Base-by-base conservation (phyloP, 2,113 vertebrate species). In the Pristiophorus japonicus region DNA sequence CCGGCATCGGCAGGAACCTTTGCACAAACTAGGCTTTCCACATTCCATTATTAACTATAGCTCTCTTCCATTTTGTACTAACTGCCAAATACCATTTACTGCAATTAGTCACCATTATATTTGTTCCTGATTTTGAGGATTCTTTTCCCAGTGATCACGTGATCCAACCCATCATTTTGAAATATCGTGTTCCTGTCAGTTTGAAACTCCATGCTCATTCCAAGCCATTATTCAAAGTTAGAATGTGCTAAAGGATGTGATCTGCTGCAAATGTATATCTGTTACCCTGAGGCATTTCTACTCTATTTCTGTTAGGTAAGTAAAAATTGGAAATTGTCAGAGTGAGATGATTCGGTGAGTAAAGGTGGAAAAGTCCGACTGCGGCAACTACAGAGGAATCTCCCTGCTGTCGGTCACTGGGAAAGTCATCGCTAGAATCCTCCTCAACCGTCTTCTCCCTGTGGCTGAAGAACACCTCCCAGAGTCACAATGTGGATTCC, bases 191-290 rank as follows among this genome's bases (percentile, higher is more conserved):
- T 90, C n/a, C 55, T 90, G 55, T 90, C 87, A 62, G 34, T 92
- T 63, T 92, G 59, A 92, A 90, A 90, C 51, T n/a, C 87, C 51
- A 90, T 90, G 27, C 47, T 59, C 87, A 5, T 55, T 90, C 47
- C 10, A 90, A 22, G 34, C n/a, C 59, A 92, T 92, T 92, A 92
- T 24, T 92, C 34, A 92, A 92, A 63, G 16, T 6, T 38, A 92
- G 59, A 92, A 92, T 92, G n/a, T 92, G 88, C 88, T 63, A 34
- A 91, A 91, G 55, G n/a, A 91, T 14, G 11, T 92, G 88, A 63
- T 63, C 62, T 92, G 88, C 16, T 92, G n/a, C 30, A 27, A 62
- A 59, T 18, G 62, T 59, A 30, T 55, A 30, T 55, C 84, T 87
- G 84, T 51, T 47, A 87, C 47, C 84, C 47, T 51, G 27, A 90